A percentile compares a stretch with the other conserved stretches of the same genome.
Conservation (phyloP, 2,888 invertebrate genomes). For the Clitarchus hookeri region DNA sequence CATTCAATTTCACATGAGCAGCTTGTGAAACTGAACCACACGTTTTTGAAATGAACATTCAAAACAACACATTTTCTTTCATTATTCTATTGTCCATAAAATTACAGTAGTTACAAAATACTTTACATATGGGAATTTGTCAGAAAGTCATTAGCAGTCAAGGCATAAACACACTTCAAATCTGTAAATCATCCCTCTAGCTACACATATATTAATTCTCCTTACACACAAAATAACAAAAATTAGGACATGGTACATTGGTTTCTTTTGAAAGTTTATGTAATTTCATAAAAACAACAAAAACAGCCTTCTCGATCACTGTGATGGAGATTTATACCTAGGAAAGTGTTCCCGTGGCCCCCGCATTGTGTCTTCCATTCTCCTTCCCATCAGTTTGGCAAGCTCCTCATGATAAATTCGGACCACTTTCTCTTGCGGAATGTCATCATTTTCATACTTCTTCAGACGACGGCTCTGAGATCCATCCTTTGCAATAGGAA, state of each 20-base stretch:
- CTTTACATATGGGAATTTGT: too few species aligned
- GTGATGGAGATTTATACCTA: constrained; percentile 62
- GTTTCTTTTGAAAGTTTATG: too few species aligned
- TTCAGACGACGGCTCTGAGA: constrained; percentile 76
- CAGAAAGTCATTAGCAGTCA: too few species aligned
- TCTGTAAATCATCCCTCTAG: too few species aligned
- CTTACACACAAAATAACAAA: not conserved
- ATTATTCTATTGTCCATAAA: too few species aligned
- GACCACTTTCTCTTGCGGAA: constrained; percentile 94
- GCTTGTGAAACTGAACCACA: too few species aligned
- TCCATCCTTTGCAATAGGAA: constrained; percentile 75
- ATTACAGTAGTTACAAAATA: too few species aligned
- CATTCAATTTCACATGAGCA: too few species aligned
- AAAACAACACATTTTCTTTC: too few species aligned
- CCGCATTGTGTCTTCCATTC: constrained; percentile 70
- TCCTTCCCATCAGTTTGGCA: constrained; percentile 85
- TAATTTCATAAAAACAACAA: not conserved
- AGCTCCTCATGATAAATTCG: constrained; percentile 95
- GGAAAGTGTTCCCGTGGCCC: constrained; percentile 78
- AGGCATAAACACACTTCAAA: too few species aligned
- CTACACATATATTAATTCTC: not conserved
- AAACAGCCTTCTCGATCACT: not conserved
- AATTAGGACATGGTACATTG: not conserved
- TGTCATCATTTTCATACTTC: constrained; percentile 91
- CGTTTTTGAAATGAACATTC: too few species aligned